Conservation (phyloP, 1,140 invertebrate genomes). For the Drusus annulatus region DNA sequence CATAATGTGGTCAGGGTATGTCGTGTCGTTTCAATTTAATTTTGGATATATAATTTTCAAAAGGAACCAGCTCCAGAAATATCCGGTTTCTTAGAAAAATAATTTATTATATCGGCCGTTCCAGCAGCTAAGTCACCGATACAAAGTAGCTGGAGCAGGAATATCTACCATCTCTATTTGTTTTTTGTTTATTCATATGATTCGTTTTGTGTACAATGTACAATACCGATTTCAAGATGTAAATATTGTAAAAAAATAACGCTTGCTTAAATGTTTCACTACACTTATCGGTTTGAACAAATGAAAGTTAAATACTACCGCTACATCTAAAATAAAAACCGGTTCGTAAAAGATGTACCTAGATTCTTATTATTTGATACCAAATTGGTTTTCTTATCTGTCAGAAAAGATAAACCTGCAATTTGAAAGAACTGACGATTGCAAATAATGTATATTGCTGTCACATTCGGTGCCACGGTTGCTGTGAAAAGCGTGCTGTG, state of each 20-base stretch:
- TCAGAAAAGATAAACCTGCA: conserved; percentile 23
- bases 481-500: background rate
- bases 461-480: conserved; percentile 20
- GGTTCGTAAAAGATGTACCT: conserved; percentile 16
- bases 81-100: too few relatives aligned
- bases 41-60: too few relatives aligned
- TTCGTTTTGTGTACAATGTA: background rate
- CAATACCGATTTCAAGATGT: too few relatives aligned
- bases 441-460: background rate
- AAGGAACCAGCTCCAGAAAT: too few relatives aligned
- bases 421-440: background rate
- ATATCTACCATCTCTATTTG: background rate
- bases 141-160: too few relatives aligned
- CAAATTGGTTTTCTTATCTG: conserved; percentile 28
- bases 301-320: background rate
- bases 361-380: background rate
- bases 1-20: too few relatives aligned
- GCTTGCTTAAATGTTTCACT: background rate
- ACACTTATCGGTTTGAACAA: background rate
- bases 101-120: too few relatives aligned
- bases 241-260: background rate
- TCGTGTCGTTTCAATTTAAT: too few relatives aligned
- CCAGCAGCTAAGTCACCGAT: too few relatives aligned
- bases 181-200: background rate
- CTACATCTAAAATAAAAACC: conserved; percentile 14